These are phyloP conservation scores for Chironomus tepperi DNA, from an alignment of 1,140 invertebrate genomes.

Conservation along the genomic window DNA sequence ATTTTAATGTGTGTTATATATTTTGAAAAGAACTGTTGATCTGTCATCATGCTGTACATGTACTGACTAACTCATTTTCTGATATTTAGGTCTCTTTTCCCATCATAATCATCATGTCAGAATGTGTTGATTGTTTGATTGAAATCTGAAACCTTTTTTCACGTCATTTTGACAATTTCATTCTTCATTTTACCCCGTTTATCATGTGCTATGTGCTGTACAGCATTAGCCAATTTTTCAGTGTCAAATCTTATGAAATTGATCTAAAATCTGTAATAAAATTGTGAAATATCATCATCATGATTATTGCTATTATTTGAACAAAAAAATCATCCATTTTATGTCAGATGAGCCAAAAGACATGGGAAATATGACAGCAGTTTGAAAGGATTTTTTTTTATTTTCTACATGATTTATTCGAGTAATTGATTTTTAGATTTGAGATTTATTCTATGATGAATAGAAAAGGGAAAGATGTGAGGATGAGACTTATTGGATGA, in stretches of 20 bases:
- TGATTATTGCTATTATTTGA: too few species aligned
- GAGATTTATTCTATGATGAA: not conserved
- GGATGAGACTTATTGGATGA: too few species aligned
- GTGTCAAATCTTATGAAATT: not conserved
- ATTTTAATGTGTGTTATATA: not conserved
- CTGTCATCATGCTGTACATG: not conserved
- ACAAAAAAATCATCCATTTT: not conserved
- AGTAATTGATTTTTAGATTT: not conserved
- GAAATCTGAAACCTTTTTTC: conserved; percentile 9
- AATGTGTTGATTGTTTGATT: conserved; percentile 24
- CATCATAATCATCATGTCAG: not conserved
- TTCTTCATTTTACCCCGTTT: not conserved
- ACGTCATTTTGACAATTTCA: not conserved
- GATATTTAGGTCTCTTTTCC: not conserved
- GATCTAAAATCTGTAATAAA: too few species aligned
- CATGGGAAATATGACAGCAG: not conserved
- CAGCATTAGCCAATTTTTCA: not conserved
- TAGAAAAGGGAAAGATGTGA: not conserved
- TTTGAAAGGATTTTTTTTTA: conserved; percentile 5
- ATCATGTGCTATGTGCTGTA: too few species aligned
- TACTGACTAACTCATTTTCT: not conserved
- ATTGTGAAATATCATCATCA: too few species aligned
- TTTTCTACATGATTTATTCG: conserved; percentile 14
- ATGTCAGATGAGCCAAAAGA: not conserved
- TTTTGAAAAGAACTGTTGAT: not conserved